A percentile compares a stretch with the other conserved stretches of the same genome.
phyloP scores from a whole-genome alignment of 2,888 invertebrate genomes.

The Deilephila porcellus region DNA sequence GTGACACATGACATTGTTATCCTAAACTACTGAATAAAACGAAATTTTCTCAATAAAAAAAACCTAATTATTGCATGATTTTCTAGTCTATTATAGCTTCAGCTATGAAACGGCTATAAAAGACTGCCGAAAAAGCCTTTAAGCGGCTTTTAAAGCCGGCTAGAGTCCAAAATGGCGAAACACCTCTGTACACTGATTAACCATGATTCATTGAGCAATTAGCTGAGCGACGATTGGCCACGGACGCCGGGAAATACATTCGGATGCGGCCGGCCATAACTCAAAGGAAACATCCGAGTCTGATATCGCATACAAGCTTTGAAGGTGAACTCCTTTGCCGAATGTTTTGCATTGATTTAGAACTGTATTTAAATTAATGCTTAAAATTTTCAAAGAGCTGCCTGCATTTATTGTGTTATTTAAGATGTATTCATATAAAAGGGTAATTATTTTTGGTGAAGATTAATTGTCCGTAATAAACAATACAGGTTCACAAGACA shows the following conservation, averaged over 20 bases:
- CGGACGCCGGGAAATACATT: conserved; percentile 71
- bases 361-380: not conserved
- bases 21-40: too few species aligned
- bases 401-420: not conserved
- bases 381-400: too few species aligned
- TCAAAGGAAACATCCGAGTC: conserved; percentile 74
- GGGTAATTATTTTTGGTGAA: too few species aligned
- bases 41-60: too few species aligned
- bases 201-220: conserved; percentile 76
- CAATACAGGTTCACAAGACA: too few species aligned
- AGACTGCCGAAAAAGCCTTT: not conserved
- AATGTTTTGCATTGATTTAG: conserved; percentile 34
- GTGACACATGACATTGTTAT: too few species aligned
- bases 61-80: too few species aligned
- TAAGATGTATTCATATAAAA: too few species aligned
- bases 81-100: too few species aligned
- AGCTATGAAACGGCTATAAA: not conserved
- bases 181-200: conserved; percentile 59
- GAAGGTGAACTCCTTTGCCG: conserved; percentile 48
- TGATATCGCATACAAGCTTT: conserved; percentile 52
- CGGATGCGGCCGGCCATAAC: conserved; percentile 78
- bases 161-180: conserved; percentile 26
- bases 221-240: conserved; percentile 64
- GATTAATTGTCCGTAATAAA: too few species aligned
- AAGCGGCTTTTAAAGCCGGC: conserved; percentile 10